Base-by-base conservation (phyloP, 2,888 invertebrate species). In the Odontothrips loti region DNA sequence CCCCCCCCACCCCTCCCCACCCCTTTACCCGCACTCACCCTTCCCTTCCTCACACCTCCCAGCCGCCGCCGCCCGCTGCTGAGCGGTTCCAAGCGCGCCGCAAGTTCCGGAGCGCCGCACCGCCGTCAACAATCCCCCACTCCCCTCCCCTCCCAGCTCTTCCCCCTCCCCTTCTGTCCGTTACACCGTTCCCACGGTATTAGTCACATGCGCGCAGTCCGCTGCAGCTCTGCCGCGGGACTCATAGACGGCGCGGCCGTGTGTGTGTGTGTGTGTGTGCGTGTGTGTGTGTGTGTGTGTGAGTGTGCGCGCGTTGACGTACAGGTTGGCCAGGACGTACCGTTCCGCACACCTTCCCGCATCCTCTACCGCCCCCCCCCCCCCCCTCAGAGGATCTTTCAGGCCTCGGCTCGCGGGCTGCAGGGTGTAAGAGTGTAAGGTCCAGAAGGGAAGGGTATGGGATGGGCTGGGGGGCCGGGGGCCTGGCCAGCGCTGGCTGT, bases 181-280 rank as follows among this genome's bases (percentile, higher is more conserved):
- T 75, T 75, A 75, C 68, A 27, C 23, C 23, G 68, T 75, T 75
- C 68, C 68, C 68, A 75, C 68, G 68, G 68, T 75, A 75, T 75
- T 75, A 75, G 68, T 75, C 68, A 75, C 68, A 75, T 75, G 68
- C 68, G 27, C 68, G 34, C 34, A 27, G 68, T 1, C 20, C 58
- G 68, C 23, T 12, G 68, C 12, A 27, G 23, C 9, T 23, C 27
- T 1, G 68, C 34, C 34, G 34, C 34, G 34, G 51, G n/a, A n/a
- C n/a, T n/a, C n/a, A n/a, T n/a, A n/a, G n/a, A n/a, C n/a, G n/a
- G n/a, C n/a, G n/a, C n/a, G n/a, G n/a, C n/a, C n/a, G n/a, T 23
- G 23, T 23, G 68, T 68, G 68, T 23, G 68, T 23, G 68, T 68
- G 23, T 68, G 68, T 75, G 10, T 75, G 27, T 23, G 68, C 27